Evolutionary conservation across 2,113 vertebrate species (phyloP), one percentile per base, ranked within the genome.

Genomic region (Melospiza melodia): DNA sequence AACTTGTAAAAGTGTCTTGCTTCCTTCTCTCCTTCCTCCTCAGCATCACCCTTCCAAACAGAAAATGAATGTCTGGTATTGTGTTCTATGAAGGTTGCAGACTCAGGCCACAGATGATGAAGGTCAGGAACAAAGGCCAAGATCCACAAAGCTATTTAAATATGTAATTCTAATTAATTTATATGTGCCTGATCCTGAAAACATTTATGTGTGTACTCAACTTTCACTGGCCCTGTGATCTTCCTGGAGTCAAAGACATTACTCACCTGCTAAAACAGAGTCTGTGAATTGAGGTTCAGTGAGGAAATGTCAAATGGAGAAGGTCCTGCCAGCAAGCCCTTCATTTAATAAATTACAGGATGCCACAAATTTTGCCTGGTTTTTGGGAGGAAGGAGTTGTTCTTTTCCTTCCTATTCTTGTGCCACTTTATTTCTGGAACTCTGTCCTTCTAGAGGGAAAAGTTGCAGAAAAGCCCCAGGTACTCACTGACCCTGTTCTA

Each of bases 91-190:
- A 63, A 77, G 63, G 55, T 12, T 87, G 79, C 63, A 77, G 75
- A 39, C 67, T 82, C 55, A 58, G 65, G 27, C 41, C 41, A 58
- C 33, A 51, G 33, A 49, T 80, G 43, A 83, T 46, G 91, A 72
- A 84, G 62, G 23, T 62, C 73, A 58, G 81, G 54, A 97, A 46
- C 63, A 91, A 89, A 94, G 55, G 66, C 87, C 96, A 95, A 96
- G 55, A 94, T 93, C 88, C 86, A 94, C 94, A 92, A 62, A 58
- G 33, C 30, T 59, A 92, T 89, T 92, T 90, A 94, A 94, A 89
- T 83, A 76, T 0, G 1, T 86, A 80, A 92, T 80, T 96, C 63
- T 93, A 84, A 86, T 89, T 93, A 84, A 96, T 95, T 90, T 94
- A 80, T 96, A 79, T 91, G 71, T 83, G 25, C 30, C 82, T 73